Conservation (phyloP, 2,797 vertebrate species). For the Hippopotamyrus pictus region DNA sequence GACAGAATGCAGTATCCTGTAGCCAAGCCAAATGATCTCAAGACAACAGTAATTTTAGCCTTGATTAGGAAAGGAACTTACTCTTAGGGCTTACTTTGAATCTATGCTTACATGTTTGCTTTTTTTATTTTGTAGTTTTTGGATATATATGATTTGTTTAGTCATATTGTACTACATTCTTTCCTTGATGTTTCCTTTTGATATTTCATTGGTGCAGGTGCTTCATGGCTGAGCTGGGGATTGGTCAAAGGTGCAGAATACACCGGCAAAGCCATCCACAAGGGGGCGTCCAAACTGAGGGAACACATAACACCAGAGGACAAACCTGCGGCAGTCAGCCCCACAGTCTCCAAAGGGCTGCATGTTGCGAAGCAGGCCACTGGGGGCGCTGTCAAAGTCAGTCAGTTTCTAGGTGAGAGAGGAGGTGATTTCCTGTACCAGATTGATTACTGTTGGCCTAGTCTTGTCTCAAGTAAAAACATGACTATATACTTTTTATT, state of each 20-base stretch:
- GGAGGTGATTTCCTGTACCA: no score
- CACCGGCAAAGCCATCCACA: slow-evolving; percentile 91
- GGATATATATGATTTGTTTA: not conserved
- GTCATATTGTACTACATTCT: not conserved
- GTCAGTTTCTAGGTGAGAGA: slow-evolving; percentile 85
- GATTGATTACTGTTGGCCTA: not conserved
- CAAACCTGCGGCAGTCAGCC: slow-evolving; percentile 81
- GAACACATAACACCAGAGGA: slow-evolving; percentile 95
- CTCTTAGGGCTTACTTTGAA: not conserved
- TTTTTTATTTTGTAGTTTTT: not conserved
- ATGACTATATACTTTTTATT: not conserved
- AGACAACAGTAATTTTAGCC: not conserved
- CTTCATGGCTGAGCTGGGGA: slow-evolving; percentile 95
- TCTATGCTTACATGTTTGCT: not conserved
- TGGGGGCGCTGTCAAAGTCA: slow-evolving; percentile 93
- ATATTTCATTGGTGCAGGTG: slow-evolving; percentile 62
- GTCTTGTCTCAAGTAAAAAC: not conserved
- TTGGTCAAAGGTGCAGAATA: slow-evolving; percentile 91
- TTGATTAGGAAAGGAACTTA: not conserved
- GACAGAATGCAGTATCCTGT: not conserved
- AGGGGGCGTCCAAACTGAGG: slow-evolving; percentile 87
- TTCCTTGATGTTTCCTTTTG: not conserved
- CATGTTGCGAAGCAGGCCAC: slow-evolving; percentile 92
- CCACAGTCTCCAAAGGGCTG: slow-evolving; percentile 80
- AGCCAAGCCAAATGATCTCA: not conserved